Percentiles rank a stretch among this genome's conserved stretches.
These are phyloP conservation scores for Platysternon megacephalum DNA, from an alignment of 2,113 vertebrate genomes.

Conservation along the genomic window DNA sequence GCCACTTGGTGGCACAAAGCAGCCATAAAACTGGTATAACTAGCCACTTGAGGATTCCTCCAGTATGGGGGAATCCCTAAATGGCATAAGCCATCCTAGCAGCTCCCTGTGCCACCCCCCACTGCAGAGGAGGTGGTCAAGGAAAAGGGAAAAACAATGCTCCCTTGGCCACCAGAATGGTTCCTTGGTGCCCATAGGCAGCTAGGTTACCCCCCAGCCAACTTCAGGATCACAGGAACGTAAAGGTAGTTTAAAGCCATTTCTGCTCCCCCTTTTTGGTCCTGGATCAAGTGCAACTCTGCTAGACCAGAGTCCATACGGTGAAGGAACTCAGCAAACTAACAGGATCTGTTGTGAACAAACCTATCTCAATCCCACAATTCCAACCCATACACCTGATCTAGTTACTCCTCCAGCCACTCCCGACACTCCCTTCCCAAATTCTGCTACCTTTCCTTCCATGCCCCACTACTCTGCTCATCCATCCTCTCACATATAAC, in stretches of 20 bases:
- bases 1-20: not conserved
- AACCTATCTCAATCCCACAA: not conserved
- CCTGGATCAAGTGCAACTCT: accelerated
- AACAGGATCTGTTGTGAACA: not conserved
- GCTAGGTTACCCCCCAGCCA: not conserved
- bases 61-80: not conserved
- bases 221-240: not conserved
- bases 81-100: not conserved
- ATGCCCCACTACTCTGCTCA: not conserved
- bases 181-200: not conserved
- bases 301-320: not conserved
- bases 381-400: not conserved
- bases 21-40: not conserved
- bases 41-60: not conserved
- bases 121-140: not conserved
- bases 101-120: not conserved
- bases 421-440: not conserved
- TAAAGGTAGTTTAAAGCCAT: not conserved
- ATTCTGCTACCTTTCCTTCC: not conserved
- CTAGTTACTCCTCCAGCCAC: not conserved
- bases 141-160: not conserved
- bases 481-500: constrained; percentile 21
- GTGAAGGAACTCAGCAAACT: not conserved
- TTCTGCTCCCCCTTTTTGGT: not conserved
- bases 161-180: not conserved